These are phyloP conservation scores for Phengaris alcon DNA, from an alignment of 2,888 invertebrate genomes.

Conservation along the genomic window DNA sequence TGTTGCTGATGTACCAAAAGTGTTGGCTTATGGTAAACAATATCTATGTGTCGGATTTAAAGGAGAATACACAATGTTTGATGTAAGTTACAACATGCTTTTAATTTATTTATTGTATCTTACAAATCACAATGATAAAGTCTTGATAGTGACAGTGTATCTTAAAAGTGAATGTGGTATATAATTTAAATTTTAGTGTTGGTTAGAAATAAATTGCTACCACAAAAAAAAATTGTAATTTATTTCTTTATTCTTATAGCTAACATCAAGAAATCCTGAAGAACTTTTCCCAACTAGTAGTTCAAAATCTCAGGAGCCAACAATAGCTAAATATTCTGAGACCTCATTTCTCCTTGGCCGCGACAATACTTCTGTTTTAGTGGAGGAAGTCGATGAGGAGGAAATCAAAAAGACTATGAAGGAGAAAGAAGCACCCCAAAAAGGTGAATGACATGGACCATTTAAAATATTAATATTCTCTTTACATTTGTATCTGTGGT, in stretches of 20 bases:
- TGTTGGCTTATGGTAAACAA: slow-evolving; percentile 90
- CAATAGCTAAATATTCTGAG: slow-evolving; percentile 87
- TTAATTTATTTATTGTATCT: background rate
- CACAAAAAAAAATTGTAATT: background rate
- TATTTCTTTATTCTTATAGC: slow-evolving; percentile 45
- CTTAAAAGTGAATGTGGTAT: background rate
- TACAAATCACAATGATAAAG: background rate
- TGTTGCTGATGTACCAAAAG: slow-evolving; percentile 88
- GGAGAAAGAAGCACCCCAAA: slow-evolving; percentile 86
- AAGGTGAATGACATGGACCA: background rate
- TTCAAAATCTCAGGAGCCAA: slow-evolving; percentile 88
- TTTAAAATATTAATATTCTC: too few species aligned
- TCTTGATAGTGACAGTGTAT: too few species aligned
- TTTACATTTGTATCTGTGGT: too few species aligned
- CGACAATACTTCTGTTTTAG: slow-evolving; percentile 91
- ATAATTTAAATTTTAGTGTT: too few species aligned
- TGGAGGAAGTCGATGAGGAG: slow-evolving; percentile 81
- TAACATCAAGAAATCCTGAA: slow-evolving; percentile 81
- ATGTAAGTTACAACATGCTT: slow-evolving; percentile 73
- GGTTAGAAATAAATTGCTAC: background rate
- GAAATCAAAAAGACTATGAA: slow-evolving; percentile 84
- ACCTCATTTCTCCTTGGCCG: slow-evolving; percentile 89
- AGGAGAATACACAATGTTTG: slow-evolving; percentile 87
- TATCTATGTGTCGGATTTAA: slow-evolving; percentile 93
- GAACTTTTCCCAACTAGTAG: slow-evolving; percentile 93